A percentile compares a stretch with the other conserved stretches of the same genome.
These are phyloP conservation scores for Pelagia noctiluca DNA, from an alignment of 30 jellyfish, hydroid and myxozoan genomes.

Conservation along the genomic window DNA sequence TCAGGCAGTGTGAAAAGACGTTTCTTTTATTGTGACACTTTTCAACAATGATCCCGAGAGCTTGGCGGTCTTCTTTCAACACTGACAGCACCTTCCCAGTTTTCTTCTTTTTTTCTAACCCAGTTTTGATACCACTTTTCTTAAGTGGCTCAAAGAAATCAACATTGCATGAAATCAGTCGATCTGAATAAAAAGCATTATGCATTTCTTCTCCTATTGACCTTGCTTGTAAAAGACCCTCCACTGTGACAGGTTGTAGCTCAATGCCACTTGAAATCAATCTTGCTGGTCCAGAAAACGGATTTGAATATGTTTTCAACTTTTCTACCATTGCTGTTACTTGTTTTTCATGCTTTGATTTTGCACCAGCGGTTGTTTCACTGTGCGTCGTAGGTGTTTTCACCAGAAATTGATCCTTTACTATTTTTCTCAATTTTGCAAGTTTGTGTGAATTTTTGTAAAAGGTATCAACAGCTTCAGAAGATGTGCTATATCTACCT, in stretches of 20 bases:
- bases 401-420: conserved; percentile 45
- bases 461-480: conserved; percentile 45
- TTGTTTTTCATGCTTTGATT: conserved; percentile 48
- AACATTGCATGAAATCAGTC: neutral
- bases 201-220: neutral
- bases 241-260: neutral
- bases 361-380: conserved; percentile 44
- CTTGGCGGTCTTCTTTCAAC: no score
- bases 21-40: no score
- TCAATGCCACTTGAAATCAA: neutral
- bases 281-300: neutral
- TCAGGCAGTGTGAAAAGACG: no score
- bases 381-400: conserved; percentile 48
- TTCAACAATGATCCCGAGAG: no score
- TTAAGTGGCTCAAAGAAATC: no score
- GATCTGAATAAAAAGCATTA: no score
- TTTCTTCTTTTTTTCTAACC: no score
- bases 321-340: conserved; percentile 4
- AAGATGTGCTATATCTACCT: conserved; percentile 65
- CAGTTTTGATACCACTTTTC: no score
- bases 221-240: neutral
- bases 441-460: conserved; percentile 56
- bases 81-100: no score
- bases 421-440: conserved; percentile 54
- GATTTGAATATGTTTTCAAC: neutral